Evolutionary conservation across 2,888 invertebrate genomes (phyloP).

Genomic region (Melolontha melolontha): DNA sequence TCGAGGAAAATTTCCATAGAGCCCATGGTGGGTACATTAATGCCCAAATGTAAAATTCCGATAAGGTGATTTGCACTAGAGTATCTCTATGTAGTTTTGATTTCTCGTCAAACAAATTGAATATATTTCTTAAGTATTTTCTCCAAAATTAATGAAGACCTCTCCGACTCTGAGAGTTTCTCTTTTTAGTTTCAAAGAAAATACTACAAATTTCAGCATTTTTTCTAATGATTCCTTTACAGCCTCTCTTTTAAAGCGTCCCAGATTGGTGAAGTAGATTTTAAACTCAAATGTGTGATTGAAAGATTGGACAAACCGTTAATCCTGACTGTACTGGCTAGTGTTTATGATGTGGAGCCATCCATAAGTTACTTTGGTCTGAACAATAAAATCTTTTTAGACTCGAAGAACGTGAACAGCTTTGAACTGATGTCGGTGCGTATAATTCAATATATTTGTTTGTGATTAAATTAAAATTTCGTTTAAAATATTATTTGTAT

Average conservation of each 20-base stretch:
- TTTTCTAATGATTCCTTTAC: conserved; percentile 43
- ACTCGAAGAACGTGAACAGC: conserved; percentile 56
- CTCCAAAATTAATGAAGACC: no score
- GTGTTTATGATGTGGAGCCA: conserved; percentile 69
- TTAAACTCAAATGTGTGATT: conserved; percentile 70
- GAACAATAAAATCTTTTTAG: conserved; percentile 53
- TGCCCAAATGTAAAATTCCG: conserved; percentile 66
- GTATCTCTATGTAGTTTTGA: no score
- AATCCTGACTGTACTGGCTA: conserved; percentile 67
- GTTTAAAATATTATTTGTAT: no score
- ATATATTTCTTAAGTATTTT: no score
- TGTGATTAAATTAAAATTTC: conserved; percentile 35
- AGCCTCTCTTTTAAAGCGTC: conserved; percentile 71
- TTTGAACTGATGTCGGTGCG: conserved; percentile 64
- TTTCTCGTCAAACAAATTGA: no score
- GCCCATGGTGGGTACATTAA: conserved; percentile 68
- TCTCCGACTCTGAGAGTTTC: background rate
- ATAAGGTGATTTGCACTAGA: conserved; percentile 66
- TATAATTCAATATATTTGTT: conserved; percentile 12
- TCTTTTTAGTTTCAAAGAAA: background rate
- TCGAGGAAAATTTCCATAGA: conserved; percentile 67
- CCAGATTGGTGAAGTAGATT: conserved; percentile 69
- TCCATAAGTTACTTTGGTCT: conserved; percentile 64
- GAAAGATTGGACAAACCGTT: conserved; percentile 68
- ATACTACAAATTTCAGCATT: no score